Evolutionary conservation across 2,797 vertebrate genomes (phyloP), one percentile per base, ranked within the genome.

Genomic region (Xyrichtys novacula): DNA sequence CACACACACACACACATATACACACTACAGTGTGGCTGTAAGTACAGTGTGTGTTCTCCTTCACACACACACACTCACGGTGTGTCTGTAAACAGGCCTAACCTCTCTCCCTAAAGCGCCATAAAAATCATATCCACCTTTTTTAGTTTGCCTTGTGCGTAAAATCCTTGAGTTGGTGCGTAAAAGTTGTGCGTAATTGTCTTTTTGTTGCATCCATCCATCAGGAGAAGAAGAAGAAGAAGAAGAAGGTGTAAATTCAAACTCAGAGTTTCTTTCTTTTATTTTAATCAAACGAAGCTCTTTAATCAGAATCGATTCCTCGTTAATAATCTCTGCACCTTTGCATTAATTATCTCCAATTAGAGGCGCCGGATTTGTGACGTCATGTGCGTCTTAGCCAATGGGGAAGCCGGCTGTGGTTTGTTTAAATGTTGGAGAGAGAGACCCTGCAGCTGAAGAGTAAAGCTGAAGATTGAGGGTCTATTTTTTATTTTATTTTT

Each of bases 371-470:
- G 54, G 48, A 50, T 70, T 61, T 74, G 29, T 82, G 81, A 88
- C 88, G 87, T 91, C 86, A 90, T 9, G 16, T 22, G 16, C n/a
- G 12, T 38, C 11, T 67, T 22, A 59, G 42, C 85, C 87, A 91
- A 88, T 88, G 39, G 74, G 40, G 25, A 11, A 34, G 71, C n/a
- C 55, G 70, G 79, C 42, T 75, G 54, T 64, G 74, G 53, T 60
- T 81, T 61, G 61, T 81, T 81, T 60, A 54, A 84, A 71, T 6
- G 40, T 28, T 28, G 46, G 47, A 71, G 57, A 60, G 57, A 34
- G 39, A 52, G 50, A 49, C 36, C 7, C 26, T 9, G 38, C 4
- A 46, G 23, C 46, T 59, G 16, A 12, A 20, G 0, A n/a, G n/a
- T n/a, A n/a, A n/a, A n/a, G n/a, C n/a, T n/a, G n/a, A 31, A 10